Percentiles rank a stretch among this genome's conserved stretches.
Conservation (phyloP, 2,888 invertebrate species). For the Pomacea canaliculata region DNA sequence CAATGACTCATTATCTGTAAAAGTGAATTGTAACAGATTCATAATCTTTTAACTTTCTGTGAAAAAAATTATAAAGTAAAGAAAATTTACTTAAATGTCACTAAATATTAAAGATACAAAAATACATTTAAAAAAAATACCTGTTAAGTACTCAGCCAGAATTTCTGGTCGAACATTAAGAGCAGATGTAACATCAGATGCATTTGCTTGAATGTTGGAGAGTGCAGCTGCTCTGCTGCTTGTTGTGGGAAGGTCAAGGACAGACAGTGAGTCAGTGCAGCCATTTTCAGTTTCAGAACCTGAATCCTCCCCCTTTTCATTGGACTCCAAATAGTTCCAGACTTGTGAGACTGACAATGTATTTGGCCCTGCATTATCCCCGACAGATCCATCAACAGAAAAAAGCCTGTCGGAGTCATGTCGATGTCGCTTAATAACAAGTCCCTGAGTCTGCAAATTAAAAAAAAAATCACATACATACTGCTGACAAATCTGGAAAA, state of each 20-base stretch:
- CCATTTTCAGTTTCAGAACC: background rate
- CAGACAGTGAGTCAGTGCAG: background rate
- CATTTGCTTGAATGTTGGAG: background rate
- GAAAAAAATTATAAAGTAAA: too few relatives aligned
- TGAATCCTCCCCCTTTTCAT: background rate
- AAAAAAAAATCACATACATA: too few relatives aligned
- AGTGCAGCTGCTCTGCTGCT: background rate
- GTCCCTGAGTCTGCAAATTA: conserved; percentile 1
- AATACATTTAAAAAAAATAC: background rate
- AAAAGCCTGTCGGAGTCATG: too few relatives aligned
- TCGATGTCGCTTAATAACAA: background rate
- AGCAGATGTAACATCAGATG: background rate
- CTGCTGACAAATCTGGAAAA: too few relatives aligned
- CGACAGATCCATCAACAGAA: too few relatives aligned
- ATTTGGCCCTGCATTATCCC: background rate
- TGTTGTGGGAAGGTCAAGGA: background rate
- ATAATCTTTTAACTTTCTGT: too few relatives aligned
- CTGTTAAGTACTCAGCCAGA: conserved; percentile 8
- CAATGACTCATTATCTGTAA: too few relatives aligned
- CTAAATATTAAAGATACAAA: background rate
- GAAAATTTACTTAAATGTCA: too few relatives aligned
- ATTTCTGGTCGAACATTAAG: conserved; percentile 5
- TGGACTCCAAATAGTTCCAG: conserved; percentile 10
- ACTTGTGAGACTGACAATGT: conserved; percentile 9
- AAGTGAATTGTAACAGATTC: too few relatives aligned